These are phyloP conservation scores for Trogon melanurus DNA, from an alignment of 2,113 vertebrate genomes.

Conservation along the genomic window DNA sequence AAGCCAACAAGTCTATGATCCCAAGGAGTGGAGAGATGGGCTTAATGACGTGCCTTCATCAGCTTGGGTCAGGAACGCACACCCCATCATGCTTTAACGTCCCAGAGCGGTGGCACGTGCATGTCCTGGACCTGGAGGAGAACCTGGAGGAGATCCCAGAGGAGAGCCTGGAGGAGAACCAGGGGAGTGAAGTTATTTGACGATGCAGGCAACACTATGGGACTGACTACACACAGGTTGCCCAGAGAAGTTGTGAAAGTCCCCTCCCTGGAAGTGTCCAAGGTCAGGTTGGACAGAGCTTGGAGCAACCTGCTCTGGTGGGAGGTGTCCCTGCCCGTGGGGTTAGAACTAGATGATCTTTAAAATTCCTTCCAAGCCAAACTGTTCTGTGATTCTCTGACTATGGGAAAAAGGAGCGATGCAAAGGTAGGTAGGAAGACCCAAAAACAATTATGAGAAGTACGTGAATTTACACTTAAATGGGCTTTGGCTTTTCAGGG, in stretches of 20 bases:
- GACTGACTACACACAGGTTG: neutral
- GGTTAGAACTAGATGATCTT: too few species aligned
- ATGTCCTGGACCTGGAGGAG: neutral
- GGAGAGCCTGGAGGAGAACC: neutral
- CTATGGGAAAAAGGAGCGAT: neutral
- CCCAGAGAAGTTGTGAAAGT: too few species aligned
- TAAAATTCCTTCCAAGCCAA: too few species aligned
- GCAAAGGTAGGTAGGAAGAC: neutral
- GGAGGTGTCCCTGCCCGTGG: too few species aligned
- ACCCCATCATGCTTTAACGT: neutral
- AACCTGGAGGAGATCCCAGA: neutral
- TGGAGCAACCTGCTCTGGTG: too few species aligned
- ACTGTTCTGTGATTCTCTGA: neutral
- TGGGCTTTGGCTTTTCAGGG: neutral
- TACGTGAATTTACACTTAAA: neutral
- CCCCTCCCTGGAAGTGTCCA: too few species aligned
- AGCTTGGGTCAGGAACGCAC: neutral
- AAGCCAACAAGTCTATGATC: neutral
- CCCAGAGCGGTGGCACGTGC: neutral
- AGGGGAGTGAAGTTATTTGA: neutral
- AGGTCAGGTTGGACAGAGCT: too few species aligned
- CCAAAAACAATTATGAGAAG: neutral
- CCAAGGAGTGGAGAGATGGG: neutral
- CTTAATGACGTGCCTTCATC: fast-evolving
- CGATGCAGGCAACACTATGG: neutral